These are phyloP conservation scores for Drosophila emarginata DNA, from an alignment of 2,888 invertebrate genomes.

Conservation along the genomic window DNA sequence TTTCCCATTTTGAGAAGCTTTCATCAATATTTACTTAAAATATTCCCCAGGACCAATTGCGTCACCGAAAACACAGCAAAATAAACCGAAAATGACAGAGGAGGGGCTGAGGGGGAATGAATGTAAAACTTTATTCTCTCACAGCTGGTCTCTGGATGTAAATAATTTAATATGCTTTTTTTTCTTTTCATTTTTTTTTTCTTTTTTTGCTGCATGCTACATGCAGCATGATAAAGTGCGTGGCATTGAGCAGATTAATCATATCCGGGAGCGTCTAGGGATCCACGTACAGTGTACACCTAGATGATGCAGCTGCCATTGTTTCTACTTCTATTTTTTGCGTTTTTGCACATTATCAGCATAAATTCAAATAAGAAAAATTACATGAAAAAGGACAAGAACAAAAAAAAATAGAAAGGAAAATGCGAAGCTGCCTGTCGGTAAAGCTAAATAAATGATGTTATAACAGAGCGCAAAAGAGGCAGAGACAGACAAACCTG, in stretches of 20 bases:
- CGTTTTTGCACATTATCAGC: constrained; percentile 68
- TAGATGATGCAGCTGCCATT: constrained; percentile 36
- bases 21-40: constrained; percentile 65
- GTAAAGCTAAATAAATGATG: constrained; percentile 72
- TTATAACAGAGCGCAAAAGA: constrained; percentile 60
- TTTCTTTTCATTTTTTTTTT: neutral
- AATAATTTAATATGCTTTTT: constrained; percentile 66
- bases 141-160: constrained; percentile 42
- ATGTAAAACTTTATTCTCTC: constrained; percentile 9
- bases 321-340: constrained; percentile 31
- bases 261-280: constrained; percentile 33
- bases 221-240: constrained; percentile 61
- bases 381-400: neutral
- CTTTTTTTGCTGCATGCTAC: constrained; percentile 14
- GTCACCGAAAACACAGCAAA: constrained; percentile 32
- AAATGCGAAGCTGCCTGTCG: constrained; percentile 40
- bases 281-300: constrained; percentile 27
- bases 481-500: constrained; percentile 46
- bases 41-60: constrained; percentile 55
- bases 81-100: neutral
- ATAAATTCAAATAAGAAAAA: constrained; percentile 68
- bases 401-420: constrained; percentile 7
- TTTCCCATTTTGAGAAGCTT: neutral
- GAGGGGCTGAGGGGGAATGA: neutral
- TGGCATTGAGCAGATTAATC: constrained; percentile 69